A percentile compares a stretch with the other conserved stretches of the same genome.
These are phyloP conservation scores for Drosophila yakuba DNA, from an alignment of 1,140 invertebrate species.

Conservation along the genomic window DNA sequence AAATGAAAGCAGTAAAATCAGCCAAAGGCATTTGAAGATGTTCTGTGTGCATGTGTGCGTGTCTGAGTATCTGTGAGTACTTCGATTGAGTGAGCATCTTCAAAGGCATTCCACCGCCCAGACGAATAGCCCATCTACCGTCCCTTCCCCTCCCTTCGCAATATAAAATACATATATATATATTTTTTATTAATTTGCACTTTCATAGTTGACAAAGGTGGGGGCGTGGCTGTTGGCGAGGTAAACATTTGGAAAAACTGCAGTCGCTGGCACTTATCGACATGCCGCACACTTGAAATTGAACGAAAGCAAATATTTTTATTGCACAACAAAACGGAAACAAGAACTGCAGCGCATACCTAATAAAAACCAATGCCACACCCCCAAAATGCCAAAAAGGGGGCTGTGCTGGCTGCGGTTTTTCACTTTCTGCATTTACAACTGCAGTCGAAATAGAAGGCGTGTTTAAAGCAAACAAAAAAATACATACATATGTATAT, in stretches of 20 bases:
- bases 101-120: constrained; percentile 38
- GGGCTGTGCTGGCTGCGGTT: constrained; percentile 25
- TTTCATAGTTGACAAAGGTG: constrained; percentile 9
- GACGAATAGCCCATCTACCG: background rate
- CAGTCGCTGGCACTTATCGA: constrained; percentile 60
- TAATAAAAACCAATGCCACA: constrained; percentile 55
- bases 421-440: constrained; percentile 11
- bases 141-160: no score
- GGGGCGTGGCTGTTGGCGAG: constrained; percentile 12
- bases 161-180: background rate
- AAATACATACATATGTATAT: no score
- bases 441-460: background rate
- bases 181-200: constrained; percentile 57
- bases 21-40: constrained; percentile 26
- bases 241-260: constrained; percentile 51
- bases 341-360: constrained; percentile 16
- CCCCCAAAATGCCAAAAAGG: constrained; percentile 1
- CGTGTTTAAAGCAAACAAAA: no score
- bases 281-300: constrained; percentile 59
- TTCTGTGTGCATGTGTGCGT: constrained; percentile 9
- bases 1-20: constrained; percentile 21
- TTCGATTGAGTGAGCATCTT: constrained; percentile 55
- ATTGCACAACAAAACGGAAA: constrained; percentile 32
- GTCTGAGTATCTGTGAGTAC: constrained; percentile 38
- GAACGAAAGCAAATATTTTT: constrained; percentile 72